Evolutionary conservation across 2,113 vertebrate genomes (phyloP), one percentile per base, ranked within the genome.

Genomic region (Panthera tigris): DNA sequence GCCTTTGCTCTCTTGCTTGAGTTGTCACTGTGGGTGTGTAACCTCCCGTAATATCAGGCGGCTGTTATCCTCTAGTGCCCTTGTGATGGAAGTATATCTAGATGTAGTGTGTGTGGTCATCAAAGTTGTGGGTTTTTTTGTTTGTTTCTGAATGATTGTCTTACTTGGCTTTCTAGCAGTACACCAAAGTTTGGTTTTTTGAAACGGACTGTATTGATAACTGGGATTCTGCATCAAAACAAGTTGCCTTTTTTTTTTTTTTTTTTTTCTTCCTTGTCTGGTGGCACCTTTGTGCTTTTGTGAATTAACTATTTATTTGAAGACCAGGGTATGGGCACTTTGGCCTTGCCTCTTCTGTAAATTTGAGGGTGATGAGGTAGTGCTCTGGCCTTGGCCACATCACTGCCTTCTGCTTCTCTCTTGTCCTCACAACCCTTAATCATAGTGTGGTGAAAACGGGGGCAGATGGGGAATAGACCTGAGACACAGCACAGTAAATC

Each of bases 351-450:
- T 81, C 19, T 63, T 74, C 52, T 74, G 7, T 66, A 48, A 69
- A 69, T 74, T 66, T 73, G 66, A 87, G 41, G 66, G n/a, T 80
- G 36, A 73, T 29, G n/a, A 68, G 78, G 48, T 68, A 36, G 0
- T 2, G 0, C 55, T 79, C 5, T n/a, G 29, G 29, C 33, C 66
- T 55, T 2, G 0, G 48, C 39, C 71, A 21, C 48, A 3, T 31
- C 15, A 5, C 41, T 90, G 39, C 83, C 31, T 87, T 80, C 61
- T 79, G 61, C 1, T 12, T 71, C 31, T 83, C 12, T 45, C 13
- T n/a, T 12, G 5, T 65, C 65, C 79, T 89, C 33, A 76, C 14
- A 63, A 2, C 33, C 41, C 15, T 45, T 78, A 57, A 36, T 82
- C 16, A 27, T 55, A 45, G 48, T 52, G 25, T 76, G 3, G 63